A percentile compares a stretch with the other conserved stretches of the same genome.
These are phyloP conservation scores for Crocidura indochinensis DNA, from an alignment of 2,797 vertebrate genomes.

Conservation along the genomic window DNA sequence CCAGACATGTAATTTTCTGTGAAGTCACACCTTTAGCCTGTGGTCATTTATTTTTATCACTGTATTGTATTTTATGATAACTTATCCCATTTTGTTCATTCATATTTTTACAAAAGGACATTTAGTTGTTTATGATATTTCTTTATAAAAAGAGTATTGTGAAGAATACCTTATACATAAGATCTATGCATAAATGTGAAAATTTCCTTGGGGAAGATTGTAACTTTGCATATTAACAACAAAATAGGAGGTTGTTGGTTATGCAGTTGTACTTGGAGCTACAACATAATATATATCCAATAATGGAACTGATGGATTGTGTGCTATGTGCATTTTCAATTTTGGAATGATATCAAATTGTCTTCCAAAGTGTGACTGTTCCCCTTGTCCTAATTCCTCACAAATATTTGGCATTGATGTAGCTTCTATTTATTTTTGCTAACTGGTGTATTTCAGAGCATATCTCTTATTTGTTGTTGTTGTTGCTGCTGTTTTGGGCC, in stretches of 20 bases:
- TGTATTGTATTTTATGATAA: constrained; percentile 30
- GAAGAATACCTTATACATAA: constrained; percentile 1
- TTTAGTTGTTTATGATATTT: constrained; percentile 38
- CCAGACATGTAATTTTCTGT: no score
- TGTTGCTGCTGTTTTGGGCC: no score
- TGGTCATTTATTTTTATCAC: constrained; percentile 16
- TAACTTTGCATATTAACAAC: not conserved
- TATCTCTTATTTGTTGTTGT: no score
- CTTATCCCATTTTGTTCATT: constrained; percentile 31
- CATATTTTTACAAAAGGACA: not conserved
- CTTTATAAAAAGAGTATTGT: constrained; percentile 13
- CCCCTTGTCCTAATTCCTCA: not conserved
- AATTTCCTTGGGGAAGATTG: constrained; percentile 48
- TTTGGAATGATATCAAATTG: not conserved
- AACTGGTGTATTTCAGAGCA: not conserved
- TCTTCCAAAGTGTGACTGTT: constrained; percentile 19
- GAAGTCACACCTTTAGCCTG: no score
- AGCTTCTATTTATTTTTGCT: constrained; percentile 47
- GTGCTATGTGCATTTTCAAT: not conserved
- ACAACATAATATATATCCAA: not conserved
- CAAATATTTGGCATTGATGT: not conserved
- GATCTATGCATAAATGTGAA: not conserved
- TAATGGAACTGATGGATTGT: not conserved
- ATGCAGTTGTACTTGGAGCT: not conserved
- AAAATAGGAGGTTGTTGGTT: not conserved